Evolutionary conservation across 2,113 vertebrate species (phyloP).

Genomic region (Balaeniceps rex): DNA sequence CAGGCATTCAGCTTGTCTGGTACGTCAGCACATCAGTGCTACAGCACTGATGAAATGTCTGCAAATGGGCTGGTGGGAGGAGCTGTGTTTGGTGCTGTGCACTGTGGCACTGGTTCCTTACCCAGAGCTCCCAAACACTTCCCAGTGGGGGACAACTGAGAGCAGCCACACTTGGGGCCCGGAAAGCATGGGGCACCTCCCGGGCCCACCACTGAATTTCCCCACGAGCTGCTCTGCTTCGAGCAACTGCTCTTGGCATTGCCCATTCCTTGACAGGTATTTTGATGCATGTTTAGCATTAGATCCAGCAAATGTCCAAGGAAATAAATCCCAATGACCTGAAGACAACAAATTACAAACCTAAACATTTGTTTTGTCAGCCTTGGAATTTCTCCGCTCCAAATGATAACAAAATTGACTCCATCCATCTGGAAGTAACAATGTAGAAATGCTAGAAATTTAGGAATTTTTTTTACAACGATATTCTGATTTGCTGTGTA

Average conservation of each 20-base stretch:
- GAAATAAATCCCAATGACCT: not conserved
- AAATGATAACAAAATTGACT: not conserved
- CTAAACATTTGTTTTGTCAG: not conserved
- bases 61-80: not conserved
- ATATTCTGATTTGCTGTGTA: not conserved
- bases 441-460: not conserved
- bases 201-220: rapidly evolving
- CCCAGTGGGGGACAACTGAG: rapidly evolving
- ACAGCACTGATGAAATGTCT: not conserved
- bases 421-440: not conserved
- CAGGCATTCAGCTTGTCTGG: constrained; percentile 8
- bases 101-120: not conserved
- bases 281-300: not conserved
- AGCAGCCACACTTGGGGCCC: not conserved
- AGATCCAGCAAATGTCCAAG: not conserved
- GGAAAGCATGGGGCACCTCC: not conserved
- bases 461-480: not conserved
- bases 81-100: not conserved
- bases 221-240: not conserved
- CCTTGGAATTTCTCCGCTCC: not conserved
- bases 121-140: not conserved
- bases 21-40: not conserved
- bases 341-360: not conserved
- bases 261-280: not conserved
- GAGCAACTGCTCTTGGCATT: rapidly evolving